A percentile compares a stretch with the other conserved stretches of the same genome.
These are phyloP conservation scores for Montipora efflorescens DNA, from an alignment of 64 coral and sea anemone species.

Conservation along the genomic window DNA sequence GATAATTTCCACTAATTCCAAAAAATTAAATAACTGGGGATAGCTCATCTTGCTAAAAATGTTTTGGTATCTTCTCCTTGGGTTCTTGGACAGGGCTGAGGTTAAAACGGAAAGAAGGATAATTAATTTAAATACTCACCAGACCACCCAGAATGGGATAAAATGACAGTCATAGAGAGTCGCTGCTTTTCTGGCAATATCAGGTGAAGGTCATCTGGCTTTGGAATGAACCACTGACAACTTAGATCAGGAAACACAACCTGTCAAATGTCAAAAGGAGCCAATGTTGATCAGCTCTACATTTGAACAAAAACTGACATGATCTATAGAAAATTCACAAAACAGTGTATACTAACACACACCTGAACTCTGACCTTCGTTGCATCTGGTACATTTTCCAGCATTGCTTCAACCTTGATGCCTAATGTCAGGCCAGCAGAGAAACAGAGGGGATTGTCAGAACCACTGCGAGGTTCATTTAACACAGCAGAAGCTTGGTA, in stretches of 20 bases:
- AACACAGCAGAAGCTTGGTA: constrained; percentile 76
- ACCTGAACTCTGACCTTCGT: constrained; percentile 88
- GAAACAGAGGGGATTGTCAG: constrained; percentile 93
- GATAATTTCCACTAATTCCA: too few relatives aligned
- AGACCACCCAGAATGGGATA: constrained; percentile 93
- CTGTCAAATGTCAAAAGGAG: constrained; percentile 45
- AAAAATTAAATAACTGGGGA: too few relatives aligned
- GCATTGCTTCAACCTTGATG: constrained; percentile 87
- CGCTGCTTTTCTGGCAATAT: constrained; percentile 77
- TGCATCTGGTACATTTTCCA: constrained; percentile 84
- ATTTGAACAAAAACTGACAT: background rate
- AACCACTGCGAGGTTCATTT: constrained; percentile 87
- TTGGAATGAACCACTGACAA: constrained; percentile 91
- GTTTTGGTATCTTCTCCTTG: too few relatives aligned
- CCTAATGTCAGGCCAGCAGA: constrained; percentile 91
- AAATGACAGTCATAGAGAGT: constrained; percentile 82
- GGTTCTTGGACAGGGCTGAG: background rate
- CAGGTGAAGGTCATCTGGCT: constrained; percentile 80
- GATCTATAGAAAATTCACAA: background rate
- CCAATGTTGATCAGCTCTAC: background rate
- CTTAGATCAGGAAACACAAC: constrained; percentile 95
- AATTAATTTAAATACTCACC: constrained; percentile 37
- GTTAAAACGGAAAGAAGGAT: background rate
- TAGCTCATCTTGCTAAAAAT: too few relatives aligned
- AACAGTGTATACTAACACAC: background rate